phyloP scores from a whole-genome alignment of 2,113 vertebrate genomes.

The Scomber japonicus region DNA sequence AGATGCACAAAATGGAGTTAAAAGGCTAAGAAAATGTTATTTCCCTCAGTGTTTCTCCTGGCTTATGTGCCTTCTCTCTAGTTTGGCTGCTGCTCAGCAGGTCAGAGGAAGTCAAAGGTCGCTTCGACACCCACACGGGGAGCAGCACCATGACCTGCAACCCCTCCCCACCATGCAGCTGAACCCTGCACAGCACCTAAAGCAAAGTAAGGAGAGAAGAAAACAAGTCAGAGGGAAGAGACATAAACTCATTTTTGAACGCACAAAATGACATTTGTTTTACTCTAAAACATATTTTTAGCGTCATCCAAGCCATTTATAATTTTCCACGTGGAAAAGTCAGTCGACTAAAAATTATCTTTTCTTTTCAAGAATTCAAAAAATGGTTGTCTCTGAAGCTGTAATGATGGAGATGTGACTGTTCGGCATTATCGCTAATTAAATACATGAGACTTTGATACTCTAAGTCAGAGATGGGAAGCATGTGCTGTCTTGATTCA shows the following conservation, averaged over 20 bases:
- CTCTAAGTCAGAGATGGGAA: constrained; percentile 27
- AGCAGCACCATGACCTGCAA: constrained; percentile 55
- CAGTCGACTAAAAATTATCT: not conserved
- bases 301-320: constrained; percentile 1
- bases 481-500: constrained; percentile 26
- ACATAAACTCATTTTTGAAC: not conserved
- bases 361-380: constrained; percentile 10
- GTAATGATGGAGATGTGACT: constrained; percentile 14
- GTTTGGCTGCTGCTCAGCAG: constrained; percentile 66
- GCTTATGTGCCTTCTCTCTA: constrained; percentile 62
- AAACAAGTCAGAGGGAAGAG: not conserved
- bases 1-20: constrained; percentile 18
- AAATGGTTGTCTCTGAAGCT: not conserved
- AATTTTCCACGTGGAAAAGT: constrained; percentile 4
- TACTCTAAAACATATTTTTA: not conserved
- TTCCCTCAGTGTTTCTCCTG: constrained; percentile 55
- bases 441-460: constrained; percentile 42
- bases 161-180: constrained; percentile 60
- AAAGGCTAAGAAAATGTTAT: constrained; percentile 30
- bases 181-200: constrained; percentile 60
- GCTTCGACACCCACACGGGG: constrained; percentile 70
- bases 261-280: constrained; percentile 6
- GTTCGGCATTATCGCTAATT: constrained; percentile 46
- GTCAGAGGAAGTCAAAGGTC: constrained; percentile 65
- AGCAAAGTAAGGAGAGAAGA: constrained; percentile 34